phyloP scores from a whole-genome alignment of 2,113 vertebrate genomes.

The Bolborhynchus lineola region DNA sequence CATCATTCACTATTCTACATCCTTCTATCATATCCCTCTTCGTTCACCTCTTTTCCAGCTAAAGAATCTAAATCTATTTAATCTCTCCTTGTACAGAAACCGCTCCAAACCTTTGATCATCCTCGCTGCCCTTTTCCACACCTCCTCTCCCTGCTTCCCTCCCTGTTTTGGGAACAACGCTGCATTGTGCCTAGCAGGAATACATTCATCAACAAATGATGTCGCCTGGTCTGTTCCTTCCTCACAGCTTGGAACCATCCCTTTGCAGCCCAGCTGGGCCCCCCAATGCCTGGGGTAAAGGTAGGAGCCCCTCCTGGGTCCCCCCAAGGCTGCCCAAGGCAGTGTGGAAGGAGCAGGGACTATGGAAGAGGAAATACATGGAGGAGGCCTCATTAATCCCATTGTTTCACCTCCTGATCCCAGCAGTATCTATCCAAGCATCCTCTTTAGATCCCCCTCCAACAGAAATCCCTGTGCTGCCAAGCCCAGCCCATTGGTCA shows the following conservation, averaged over 20 bases:
- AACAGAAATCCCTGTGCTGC: fast-evolving
- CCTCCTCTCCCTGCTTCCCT: not conserved
- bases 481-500: not conserved
- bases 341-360: not conserved
- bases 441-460: not conserved
- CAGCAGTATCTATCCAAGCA: not conserved
- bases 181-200: not conserved
- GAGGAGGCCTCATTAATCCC: not conserved
- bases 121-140: not conserved
- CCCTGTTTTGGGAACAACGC: not conserved
- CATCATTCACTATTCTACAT: constrained; percentile 13
- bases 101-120: constrained; percentile 52
- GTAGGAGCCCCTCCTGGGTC: not conserved
- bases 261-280: not conserved
- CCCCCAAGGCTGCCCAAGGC: fast-evolving
- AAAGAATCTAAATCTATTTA: constrained; percentile 58
- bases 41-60: not conserved
- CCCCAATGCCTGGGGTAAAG: not conserved
- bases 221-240: not conserved
- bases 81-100: constrained; percentile 43
- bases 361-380: not conserved
- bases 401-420: not conserved
- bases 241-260: not conserved
- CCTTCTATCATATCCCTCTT: not conserved
- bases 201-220: not conserved